Base-by-base conservation (phyloP, 2,888 invertebrate species). In the Allygus modestus region DNA sequence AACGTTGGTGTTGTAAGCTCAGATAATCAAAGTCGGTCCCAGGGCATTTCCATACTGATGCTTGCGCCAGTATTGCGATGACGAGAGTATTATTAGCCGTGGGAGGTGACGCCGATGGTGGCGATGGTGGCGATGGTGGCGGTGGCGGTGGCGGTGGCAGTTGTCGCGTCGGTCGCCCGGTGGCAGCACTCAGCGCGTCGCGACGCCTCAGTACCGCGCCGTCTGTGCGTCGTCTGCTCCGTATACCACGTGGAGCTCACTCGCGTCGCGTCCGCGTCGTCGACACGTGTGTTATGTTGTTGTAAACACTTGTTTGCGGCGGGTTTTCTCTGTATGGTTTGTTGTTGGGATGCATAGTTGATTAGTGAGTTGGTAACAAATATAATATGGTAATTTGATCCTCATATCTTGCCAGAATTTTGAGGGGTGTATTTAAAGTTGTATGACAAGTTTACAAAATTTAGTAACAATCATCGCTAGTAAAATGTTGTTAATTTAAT, bases 181-280 rank as follows among this genome's bases (percentile, higher is more conserved):
- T 28, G 23, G 51, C 77, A 77, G 77, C 77, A 51, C 12, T 12
- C 4, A 51, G 20, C 28, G 73, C 77, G 77, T 77, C 77, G 23
- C 46, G 77, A 77, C 77, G 77, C 28, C 41, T 51, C 77, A 77
- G 77, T 77, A 26, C 17, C 28, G 46, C 43, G 23, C 51, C 46
- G 77, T 17, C n/a, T 0, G n/a, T n/a, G 71, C 31, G 71, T 20
- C 71, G 71, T 71, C 71, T 41, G 71, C 71, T 28, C 4, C 31
- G 61, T 33, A 2, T 33, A n/a, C 33, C 69, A 20, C 71, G 71
- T 41, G n/a, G n/a, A 7, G 61, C 5, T 9, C 69, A 7, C 31
- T 31, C 31, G 15, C 61, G 61, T 23, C 23, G 26, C 28, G 61
- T n/a, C 61, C 54, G 54, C 20, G 46, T n/a, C n/a, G n/a, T n/a